A percentile compares a stretch with the other conserved stretches of the same genome.
Evolutionary conservation across 1,140 invertebrate species (phyloP).

Genomic region (Asobara japonica): DNA sequence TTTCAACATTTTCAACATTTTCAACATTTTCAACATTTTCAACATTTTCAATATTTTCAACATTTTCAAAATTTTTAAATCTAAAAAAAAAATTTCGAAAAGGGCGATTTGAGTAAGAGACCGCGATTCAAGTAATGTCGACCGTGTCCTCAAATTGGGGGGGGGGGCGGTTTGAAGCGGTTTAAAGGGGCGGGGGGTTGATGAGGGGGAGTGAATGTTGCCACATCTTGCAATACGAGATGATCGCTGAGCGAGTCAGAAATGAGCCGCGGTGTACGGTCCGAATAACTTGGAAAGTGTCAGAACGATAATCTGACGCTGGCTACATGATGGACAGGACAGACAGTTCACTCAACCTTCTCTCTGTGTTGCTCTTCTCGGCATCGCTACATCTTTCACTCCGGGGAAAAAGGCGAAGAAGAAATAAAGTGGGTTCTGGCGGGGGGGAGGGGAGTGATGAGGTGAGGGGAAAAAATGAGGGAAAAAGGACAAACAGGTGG

Average conservation of each 20-base stretch:
- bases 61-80: too few relatives aligned
- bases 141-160: too few relatives aligned
- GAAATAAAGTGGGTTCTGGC: constrained; percentile 1
- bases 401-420: background rate
- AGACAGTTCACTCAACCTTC: constrained; percentile 62
- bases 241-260: constrained; percentile 26
- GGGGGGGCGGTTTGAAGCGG: too few relatives aligned
- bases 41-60: too few relatives aligned
- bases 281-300: constrained; percentile 68
- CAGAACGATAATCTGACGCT: constrained; percentile 68
- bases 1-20: too few relatives aligned
- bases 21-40: too few relatives aligned
- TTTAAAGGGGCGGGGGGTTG: too few relatives aligned
- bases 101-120: too few relatives aligned
- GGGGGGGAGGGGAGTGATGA: background rate
- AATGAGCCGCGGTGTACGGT: constrained; percentile 43
- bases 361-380: constrained; percentile 44
- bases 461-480: constrained; percentile 19
- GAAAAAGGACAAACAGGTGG: background rate
- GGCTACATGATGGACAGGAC: constrained; percentile 66
- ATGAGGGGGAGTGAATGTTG: constrained; percentile 22
- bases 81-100: too few relatives aligned
- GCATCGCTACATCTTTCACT: constrained; percentile 45
- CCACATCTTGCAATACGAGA: constrained; percentile 23
- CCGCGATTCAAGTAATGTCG: too few relatives aligned